Base-by-base conservation (phyloP, 1,140 invertebrate genomes). In the Pachypsylla venusta region DNA sequence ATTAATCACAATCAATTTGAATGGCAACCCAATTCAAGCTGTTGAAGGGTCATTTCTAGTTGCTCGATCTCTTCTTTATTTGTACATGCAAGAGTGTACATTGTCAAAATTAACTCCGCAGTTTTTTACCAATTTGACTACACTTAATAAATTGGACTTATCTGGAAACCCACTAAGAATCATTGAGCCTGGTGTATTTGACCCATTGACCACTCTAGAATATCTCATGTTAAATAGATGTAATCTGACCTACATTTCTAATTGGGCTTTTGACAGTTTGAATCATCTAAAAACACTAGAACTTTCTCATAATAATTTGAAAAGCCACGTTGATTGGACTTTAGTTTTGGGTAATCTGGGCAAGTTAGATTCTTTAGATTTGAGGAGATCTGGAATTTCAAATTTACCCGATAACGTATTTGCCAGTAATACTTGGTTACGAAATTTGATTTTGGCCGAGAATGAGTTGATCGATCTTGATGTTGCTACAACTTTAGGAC, bases 71-170 rank as follows among this genome's bases (percentile, higher is more conserved):
- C 68, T 84, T 22, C 74, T 82, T 53, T 81, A 80, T 60, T 73
- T 85, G 25, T 82, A 85, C 66, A 73, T 84, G 57, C 83, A 78
- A 67, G 76, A 73, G 28, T 84, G 81, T 66, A 77, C 76, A 20
- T 70, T 85, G 28, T 71, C 72, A 2, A 68, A 67, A 24, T 73
- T 84, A 55, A 80, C 79, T 62, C 65, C 74, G 10, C 71, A 77
- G 48, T 85, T 85, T 67, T 84, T 85, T 68, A 73, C 76, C 59
- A 82, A 83, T 62, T 75, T 80, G 20, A 80, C 79, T 0, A 74
- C 81, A 20, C 67, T 85, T 27, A 81, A 77, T 26, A 81, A 77
- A 20, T 71, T 84, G 1, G 81, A 84, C 66, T 68, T 85, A 5
- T 84, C 82, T n/a, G 70, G 78, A 53, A 85, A 85, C 70, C 80